Percentiles rank a stretch among this genome's conserved stretches.
phyloP scores from a whole-genome alignment of 92 coral and sea anemone species.

The Phenganax stokvisi region DNA sequence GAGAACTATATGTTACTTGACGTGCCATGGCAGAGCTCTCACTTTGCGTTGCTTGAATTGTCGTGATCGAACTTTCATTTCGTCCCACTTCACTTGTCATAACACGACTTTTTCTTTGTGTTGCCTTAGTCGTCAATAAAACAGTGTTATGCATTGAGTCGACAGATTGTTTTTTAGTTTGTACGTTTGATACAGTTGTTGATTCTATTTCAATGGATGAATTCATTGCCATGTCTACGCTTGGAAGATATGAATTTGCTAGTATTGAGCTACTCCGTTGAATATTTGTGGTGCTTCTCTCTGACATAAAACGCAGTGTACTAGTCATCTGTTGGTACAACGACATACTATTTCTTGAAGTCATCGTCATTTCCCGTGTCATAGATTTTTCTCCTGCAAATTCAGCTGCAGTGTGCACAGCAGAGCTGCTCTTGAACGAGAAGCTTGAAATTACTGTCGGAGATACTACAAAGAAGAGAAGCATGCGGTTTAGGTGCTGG shows the following conservation, averaged over 20 bases:
- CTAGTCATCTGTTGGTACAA: background rate
- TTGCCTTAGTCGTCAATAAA: background rate
- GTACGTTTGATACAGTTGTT: background rate
- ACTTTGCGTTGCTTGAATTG: background rate
- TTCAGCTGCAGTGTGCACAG: background rate
- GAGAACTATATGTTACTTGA: background rate
- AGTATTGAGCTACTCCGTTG: background rate
- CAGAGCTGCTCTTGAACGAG: background rate
- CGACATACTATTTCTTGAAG: conserved; percentile 9
- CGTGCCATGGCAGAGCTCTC: background rate
- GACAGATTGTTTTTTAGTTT: background rate
- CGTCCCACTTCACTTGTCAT: background rate
- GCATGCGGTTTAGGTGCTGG: no score
- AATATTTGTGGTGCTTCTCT: background rate
- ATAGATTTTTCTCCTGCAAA: background rate
- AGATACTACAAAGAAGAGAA: no score
- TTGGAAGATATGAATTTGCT: background rate
- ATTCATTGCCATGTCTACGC: background rate
- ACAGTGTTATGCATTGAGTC: background rate
- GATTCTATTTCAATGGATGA: background rate
- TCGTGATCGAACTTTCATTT: background rate
- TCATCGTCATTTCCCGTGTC: background rate
- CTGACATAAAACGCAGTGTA: background rate
- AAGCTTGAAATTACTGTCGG: no score
- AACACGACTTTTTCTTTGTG: background rate